A percentile compares a stretch with the other conserved stretches of the same genome.
Conservation (phyloP, 2,113 vertebrate genomes). For the Gnathonemus echidnorhynchus region DNA sequence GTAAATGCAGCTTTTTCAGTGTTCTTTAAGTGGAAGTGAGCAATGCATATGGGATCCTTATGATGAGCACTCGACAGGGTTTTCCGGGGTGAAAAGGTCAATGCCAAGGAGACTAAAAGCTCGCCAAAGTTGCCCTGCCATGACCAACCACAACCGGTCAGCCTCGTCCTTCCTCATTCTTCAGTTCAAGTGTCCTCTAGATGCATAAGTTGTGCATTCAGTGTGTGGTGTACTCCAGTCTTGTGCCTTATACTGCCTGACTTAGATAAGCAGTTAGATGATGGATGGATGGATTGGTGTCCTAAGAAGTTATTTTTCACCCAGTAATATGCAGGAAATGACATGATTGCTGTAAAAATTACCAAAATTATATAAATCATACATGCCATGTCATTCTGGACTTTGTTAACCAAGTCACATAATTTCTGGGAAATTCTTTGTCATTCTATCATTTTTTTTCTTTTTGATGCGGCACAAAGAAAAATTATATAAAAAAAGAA, state of each 20-base stretch:
- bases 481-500: not conserved
- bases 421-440: not conserved
- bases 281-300: not conserved
- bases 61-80: not conserved
- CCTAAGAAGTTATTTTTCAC: not conserved
- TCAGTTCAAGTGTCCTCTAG: not conserved
- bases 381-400: not conserved
- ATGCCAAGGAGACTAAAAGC: not conserved
- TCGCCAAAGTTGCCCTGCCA: not conserved
- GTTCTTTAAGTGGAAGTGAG: not conserved
- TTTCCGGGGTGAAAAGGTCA: not conserved
- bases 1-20: not conserved
- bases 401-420: slow-evolving; percentile 2
- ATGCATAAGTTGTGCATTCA: not conserved
- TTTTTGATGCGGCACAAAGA: not conserved
- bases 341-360: slow-evolving; percentile 5
- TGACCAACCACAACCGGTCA: not conserved
- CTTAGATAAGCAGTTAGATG: not conserved
- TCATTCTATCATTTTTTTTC: not conserved
- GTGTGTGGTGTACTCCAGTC: not conserved
- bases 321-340: not conserved
- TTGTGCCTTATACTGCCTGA: not conserved
- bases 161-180: not conserved
- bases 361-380: not conserved
- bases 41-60: not conserved